Evolutionary conservation across 2,888 invertebrate genomes (phyloP), one percentile per base, ranked within the genome.

Genomic region (Melanargia galathea): DNA sequence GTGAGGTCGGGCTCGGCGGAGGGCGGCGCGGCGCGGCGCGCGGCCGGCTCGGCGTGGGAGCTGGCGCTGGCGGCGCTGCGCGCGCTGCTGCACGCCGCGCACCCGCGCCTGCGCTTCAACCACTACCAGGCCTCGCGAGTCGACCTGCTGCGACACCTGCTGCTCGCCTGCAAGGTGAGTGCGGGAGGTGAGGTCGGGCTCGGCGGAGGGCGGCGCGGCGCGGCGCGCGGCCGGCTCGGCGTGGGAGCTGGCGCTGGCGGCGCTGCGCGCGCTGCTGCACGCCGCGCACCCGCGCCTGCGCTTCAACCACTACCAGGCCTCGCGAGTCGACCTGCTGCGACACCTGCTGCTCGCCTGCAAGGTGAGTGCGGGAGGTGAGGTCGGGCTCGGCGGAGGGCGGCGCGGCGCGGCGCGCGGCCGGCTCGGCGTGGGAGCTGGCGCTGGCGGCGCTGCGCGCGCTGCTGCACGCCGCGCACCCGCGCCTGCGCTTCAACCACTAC

Each of bases 291-390:
- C 94, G 93, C 46, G 94, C 68, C 92, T 94, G 48, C 92, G 93
- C 72, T 95, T 95, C 82, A 96, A 96, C 84, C 93, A 94, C 69
- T 92, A 93, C 60, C 96, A 96, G 83, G 87, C 96, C 70, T 93
- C 93, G 67, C 87, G 94, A 49, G 92, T 92, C 0, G 92, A 92
- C 4, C 82, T 96, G 65, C 90, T 96, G 54, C 92, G 93, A 54
- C 93, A 93, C 2, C 82, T 96, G 70, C 90, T 95, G 64, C 83
- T 90, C 5, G 92, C 94, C 55, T 94, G 94, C 84, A 94, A 95
- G 92, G 94, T 94, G 75, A 68, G 60, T 2, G 11, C 4, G 2
- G n/a, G n/a, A n/a, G n/a, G n/a, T n/a, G n/a, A n/a, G 68, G 52
- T 64, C 60, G 26, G 65, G 5, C 80, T 83, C 81, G 81, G 81